Base-by-base conservation (phyloP, 2,113 vertebrate genomes). In the Machaerirhynchus nigripectus region DNA sequence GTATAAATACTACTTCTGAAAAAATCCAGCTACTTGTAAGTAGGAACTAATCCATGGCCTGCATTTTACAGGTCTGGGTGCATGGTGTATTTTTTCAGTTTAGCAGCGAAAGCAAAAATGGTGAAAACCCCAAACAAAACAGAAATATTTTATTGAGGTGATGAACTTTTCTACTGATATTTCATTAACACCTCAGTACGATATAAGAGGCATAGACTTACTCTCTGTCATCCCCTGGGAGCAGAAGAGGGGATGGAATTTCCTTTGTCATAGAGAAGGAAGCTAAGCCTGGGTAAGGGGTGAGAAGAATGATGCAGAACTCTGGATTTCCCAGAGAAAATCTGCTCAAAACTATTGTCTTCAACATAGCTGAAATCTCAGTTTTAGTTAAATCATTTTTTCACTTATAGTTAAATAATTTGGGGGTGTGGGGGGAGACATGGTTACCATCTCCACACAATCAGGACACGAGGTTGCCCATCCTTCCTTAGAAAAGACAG, bases 301-400 rank as follows among this genome's bases (percentile, higher is more conserved):
- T 93, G 71, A 92, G 42, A 71, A 84, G 27, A 83, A 71, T 84
- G 68, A 60, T 63, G 31, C 1, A 3, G 20, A 81, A 15, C 68
- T 81, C 64, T 92, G 73, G 24, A 84, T 92, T 95, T 92, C 49
- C 42, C 44, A n/a, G 73, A 60, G 22, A 89, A 80, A 84, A 87
- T 44, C 2, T 2, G 22, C 52, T 78, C 83, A 93, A 89, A 74
- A 28, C 15, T 9, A 7, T 92, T 55, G 20, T 52, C 42, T 88
- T 85, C 39, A 74, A 28, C 50, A 20, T 27, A 63, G 74, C 11
- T 40, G 40, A 78, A 81, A 92, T 74, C 5, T 78, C 24, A 49
- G 26, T 84, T 87, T 74, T 15, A 31, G 12, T 74, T 80, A 71
- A 40, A 42, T 35, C 23, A 8, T 13, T 71, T 31, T 63, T 12